Evolutionary conservation across 2,888 invertebrate species (phyloP).

Genomic region (Tachina fera): DNA sequence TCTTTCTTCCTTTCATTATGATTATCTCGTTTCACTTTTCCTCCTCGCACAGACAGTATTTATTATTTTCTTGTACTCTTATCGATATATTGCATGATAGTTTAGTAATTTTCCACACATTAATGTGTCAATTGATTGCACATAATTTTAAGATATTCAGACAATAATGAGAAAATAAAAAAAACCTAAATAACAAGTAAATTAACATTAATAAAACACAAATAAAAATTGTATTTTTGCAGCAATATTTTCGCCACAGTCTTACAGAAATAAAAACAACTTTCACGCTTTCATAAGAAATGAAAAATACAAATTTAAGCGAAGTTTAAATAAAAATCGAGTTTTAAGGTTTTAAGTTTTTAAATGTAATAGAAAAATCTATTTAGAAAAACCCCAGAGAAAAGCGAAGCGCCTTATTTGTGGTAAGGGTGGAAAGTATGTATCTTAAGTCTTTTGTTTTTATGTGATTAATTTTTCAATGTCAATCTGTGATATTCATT

Average conservation of each 20-base stretch:
- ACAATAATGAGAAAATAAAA: conserved; percentile 30
- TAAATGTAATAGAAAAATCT: background rate
- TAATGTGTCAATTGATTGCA: conserved; percentile 70
- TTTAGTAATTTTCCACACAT: conserved; percentile 61
- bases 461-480: too few relatives aligned
- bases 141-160: conserved; percentile 60
- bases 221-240: background rate
- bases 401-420: background rate
- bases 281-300: conserved; percentile 55
- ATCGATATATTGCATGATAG: conserved; percentile 57
- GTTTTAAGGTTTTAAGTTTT: conserved; percentile 8
- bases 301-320: background rate
- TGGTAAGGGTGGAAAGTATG: conserved; percentile 6
- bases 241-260: background rate
- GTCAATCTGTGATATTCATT: too few relatives aligned
- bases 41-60: background rate
- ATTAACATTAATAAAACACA: conserved; percentile 2
- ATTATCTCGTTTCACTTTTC: conserved; percentile 2
- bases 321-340: conserved; percentile 19
- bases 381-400: background rate
- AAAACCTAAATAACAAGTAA: background rate
- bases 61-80: background rate
- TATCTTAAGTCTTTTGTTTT: conserved; percentile 52
- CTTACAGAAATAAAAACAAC: conserved; percentile 37
- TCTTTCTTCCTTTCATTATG: background rate